phyloP scores from a whole-genome alignment of 2,113 vertebrate genomes.

The Ellobius talpinus region DNA sequence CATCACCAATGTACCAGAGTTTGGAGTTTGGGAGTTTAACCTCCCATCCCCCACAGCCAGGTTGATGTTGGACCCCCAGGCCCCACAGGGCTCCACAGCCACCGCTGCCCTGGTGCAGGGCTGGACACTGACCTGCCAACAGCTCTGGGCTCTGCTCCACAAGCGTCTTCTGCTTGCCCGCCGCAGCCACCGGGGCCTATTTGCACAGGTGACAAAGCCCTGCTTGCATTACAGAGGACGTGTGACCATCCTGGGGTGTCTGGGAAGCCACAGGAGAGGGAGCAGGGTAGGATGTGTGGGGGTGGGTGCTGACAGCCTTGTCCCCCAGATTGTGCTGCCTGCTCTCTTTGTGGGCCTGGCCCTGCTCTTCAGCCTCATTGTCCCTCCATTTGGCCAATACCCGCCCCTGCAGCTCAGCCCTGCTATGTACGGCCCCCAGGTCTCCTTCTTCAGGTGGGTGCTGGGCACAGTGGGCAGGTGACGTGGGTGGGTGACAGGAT shows the following conservation, averaged over 20 bases:
- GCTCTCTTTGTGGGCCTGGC: constrained; percentile 93
- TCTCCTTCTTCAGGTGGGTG: constrained; percentile 93
- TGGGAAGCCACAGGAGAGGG: neutral
- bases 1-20: too few relatives aligned
- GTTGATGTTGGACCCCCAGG: constrained; percentile 88
- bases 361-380: constrained; percentile 92
- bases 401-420: constrained; percentile 90
- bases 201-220: constrained; percentile 89
- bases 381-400: constrained; percentile 91
- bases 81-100: constrained; percentile 74
- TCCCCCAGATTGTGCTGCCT: constrained; percentile 91
- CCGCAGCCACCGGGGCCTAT: constrained; percentile 90
- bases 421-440: constrained; percentile 92
- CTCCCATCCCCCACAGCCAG: constrained; percentile 17
- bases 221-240: accelerated
- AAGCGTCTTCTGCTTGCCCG: constrained; percentile 92
- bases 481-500: accelerated
- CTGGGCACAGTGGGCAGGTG: too few relatives aligned
- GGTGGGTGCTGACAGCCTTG: accelerated
- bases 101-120: constrained; percentile 80
- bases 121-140: constrained; percentile 89
- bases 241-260: neutral
- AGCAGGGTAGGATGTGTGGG: accelerated
- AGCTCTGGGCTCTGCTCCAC: constrained; percentile 92
- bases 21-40: neutral